Conservation (phyloP, 2,888 invertebrate genomes). For the Microctonus hyperodae region DNA sequence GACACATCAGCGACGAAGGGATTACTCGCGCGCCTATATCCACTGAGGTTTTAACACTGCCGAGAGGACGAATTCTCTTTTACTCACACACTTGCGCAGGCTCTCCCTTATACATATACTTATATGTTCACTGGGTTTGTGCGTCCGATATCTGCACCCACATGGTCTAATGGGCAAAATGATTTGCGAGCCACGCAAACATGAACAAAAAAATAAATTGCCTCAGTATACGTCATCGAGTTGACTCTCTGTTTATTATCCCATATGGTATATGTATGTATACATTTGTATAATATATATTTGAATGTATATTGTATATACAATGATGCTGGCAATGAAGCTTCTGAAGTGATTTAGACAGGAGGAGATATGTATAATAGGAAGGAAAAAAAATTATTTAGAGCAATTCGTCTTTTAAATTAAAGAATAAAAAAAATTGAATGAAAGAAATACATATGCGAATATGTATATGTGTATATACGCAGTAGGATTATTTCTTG, state of each 20-base stretch:
- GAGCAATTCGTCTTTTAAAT: constrained; percentile 17
- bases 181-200: constrained; percentile 55
- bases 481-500: constrained; percentile 58
- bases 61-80: constrained; percentile 20
- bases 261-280: background rate
- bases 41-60: constrained; percentile 10
- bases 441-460: constrained; percentile 25
- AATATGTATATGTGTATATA: constrained; percentile 10
- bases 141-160: constrained; percentile 44
- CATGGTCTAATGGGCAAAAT: constrained; percentile 56
- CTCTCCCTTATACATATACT: background rate
- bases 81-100: constrained; percentile 26
- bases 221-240: constrained; percentile 38
- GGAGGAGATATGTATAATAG: background rate
- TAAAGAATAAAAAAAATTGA: constrained; percentile 8
- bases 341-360: constrained; percentile 2
- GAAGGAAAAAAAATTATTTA: constrained; percentile 26
- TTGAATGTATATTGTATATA: constrained; percentile 17
- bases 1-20: constrained; percentile 51
- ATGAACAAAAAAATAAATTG: constrained; percentile 41
- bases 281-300: constrained; percentile 24
- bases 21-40: constrained; percentile 41
- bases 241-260: constrained; percentile 24
- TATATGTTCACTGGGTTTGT: constrained; percentile 13
- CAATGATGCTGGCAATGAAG: background rate